These are phyloP conservation scores for Nephrotoma guestfalica DNA, from an alignment of 2,888 invertebrate genomes.

Conservation along the genomic window DNA sequence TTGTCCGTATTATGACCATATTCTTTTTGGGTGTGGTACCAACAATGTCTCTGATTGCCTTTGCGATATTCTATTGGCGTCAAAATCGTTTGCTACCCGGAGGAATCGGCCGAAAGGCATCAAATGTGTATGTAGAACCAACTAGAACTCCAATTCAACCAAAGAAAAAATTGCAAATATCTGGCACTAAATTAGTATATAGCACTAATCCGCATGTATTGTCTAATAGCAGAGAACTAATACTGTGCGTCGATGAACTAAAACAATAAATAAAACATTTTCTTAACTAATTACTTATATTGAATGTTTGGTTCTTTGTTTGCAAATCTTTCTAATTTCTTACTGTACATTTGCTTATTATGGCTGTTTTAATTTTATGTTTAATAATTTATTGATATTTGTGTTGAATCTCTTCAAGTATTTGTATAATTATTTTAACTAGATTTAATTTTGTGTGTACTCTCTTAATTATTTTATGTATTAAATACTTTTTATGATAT, in stretches of 20 bases:
- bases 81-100: slow-evolving; percentile 43
- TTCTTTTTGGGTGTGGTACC: slow-evolving; percentile 80
- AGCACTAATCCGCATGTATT: slow-evolving; percentile 42
- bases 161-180: slow-evolving; percentile 34
- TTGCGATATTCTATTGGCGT: slow-evolving; percentile 60
- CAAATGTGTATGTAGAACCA: slow-evolving; percentile 16
- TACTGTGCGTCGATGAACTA: slow-evolving; percentile 10
- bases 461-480: background rate
- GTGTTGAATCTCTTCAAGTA: background rate
- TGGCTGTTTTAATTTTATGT: background rate
- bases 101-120: slow-evolving; percentile 42
- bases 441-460: background rate
- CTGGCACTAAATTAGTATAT: slow-evolving; percentile 37
- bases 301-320: slow-evolving; percentile 4
- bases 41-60: slow-evolving; percentile 45
- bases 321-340: background rate
- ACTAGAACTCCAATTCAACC: slow-evolving; percentile 16
- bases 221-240: slow-evolving; percentile 30
- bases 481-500: background rate
- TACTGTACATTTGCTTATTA: background rate
- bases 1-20: slow-evolving; percentile 71
- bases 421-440: background rate
- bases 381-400: background rate
- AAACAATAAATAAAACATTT: background rate
- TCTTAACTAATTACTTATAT: background rate